Conservation (phyloP, 2,797 vertebrate species). For the Tympanoctomys barrerae region DNA sequence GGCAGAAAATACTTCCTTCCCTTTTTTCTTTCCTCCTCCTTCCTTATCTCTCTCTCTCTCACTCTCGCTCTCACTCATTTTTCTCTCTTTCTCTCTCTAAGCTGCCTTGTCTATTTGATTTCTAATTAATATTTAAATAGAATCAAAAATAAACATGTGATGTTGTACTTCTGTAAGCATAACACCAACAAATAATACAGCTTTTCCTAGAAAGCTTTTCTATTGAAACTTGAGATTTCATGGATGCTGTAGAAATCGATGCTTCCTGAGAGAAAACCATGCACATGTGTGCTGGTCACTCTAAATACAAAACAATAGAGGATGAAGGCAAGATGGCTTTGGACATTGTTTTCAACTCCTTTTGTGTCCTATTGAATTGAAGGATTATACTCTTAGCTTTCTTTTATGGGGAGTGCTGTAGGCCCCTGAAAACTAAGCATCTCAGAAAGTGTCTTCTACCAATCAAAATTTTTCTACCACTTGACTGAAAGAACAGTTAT, state of each 20-base stretch:
- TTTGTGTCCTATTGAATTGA: neutral
- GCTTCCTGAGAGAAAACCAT: neutral
- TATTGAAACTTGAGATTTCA: neutral
- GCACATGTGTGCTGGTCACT: neutral
- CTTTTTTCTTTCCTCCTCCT: too few relatives aligned
- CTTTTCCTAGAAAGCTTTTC: slow-evolving; percentile 30
- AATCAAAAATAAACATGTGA: neutral
- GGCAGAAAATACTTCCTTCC: neutral
- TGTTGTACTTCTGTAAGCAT: neutral
- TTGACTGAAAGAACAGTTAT: neutral
- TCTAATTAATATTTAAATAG: slow-evolving; percentile 3
- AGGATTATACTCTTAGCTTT: neutral
- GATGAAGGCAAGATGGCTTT: neutral
- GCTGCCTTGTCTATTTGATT: neutral
- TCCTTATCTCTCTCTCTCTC: too few relatives aligned
- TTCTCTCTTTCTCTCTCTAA: neutral
- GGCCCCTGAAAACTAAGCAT: neutral
- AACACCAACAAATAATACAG: neutral
- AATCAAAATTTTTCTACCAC: neutral
- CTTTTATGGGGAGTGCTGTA: neutral
- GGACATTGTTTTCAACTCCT: neutral
- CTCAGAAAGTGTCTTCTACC: neutral
- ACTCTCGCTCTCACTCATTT: too few relatives aligned
- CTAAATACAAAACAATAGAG: slow-evolving; percentile 22
- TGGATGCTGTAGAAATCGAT: neutral